Evolutionary conservation across 2,888 invertebrate genomes (phyloP), one percentile per base, ranked within the genome.

Genomic region (Subacronicta megacephala): DNA sequence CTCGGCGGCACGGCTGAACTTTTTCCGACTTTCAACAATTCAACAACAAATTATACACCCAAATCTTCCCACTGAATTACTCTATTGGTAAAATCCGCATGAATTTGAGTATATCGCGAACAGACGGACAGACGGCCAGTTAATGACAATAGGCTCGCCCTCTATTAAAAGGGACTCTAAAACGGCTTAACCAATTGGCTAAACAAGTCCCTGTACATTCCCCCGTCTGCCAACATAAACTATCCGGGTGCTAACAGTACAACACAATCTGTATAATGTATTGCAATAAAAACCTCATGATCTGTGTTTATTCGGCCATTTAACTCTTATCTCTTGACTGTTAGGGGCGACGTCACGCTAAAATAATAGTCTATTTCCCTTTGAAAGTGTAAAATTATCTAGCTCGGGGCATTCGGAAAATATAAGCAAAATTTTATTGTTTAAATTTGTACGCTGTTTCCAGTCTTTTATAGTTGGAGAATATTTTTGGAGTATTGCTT

Each of bases 291-390:
- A 71, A 64, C 69, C 68, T 69, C 77, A 62, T 75, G 75, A 80
- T 79, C 72, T 77, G 67, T 74, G 77, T 80, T 80, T 77, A 77
- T 80, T 75, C 63, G 72, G 59, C 68, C 81, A 80, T 81, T 81
- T 76, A 67, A 73, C 72, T 75, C 72, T 76, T 79, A 81, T 80
- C 77, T 64, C 62, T n/a, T 12, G 41, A 46, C 65, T 62, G 75
- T 75, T 73, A 65, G 62, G 54, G 44, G 54, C 41, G 47, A 55
- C 62, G 72, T 77, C 78, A 69, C 65, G 44, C 53, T 52, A 38
- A 65, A 77, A 71, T 78, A 73, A 67, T 72, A 65, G 67, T 68
- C 62, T 75, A 62, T 72, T 70, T 75, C 65, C 67, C 45, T 68
- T 66, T 66, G 68, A 54, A 58, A 72, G 50, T 63, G 57, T 37